These are phyloP conservation scores for Riparia riparia DNA, from an alignment of 2,113 vertebrate genomes.

Conservation along the genomic window DNA sequence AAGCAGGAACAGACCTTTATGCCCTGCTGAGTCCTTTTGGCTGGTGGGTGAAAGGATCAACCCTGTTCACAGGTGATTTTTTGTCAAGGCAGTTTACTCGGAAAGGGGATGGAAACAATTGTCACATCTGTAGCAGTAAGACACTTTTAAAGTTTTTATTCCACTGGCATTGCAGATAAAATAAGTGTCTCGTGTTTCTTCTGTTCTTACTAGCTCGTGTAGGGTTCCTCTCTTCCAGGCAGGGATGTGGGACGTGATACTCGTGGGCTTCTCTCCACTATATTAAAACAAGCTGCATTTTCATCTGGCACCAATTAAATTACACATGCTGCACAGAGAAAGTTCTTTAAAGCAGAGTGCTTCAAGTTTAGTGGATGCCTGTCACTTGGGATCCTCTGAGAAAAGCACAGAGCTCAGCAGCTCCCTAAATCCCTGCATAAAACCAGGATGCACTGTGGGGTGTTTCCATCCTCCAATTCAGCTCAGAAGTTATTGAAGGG, in stretches of 20 bases:
- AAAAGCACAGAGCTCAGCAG: neutral
- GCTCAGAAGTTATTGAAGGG: neutral
- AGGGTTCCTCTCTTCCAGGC: neutral
- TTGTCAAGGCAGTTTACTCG: neutral
- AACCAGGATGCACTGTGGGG: neutral
- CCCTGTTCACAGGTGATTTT: neutral
- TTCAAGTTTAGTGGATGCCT: neutral
- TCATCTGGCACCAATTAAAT: neutral
- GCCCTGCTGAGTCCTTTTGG: neutral
- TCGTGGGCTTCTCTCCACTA: neutral
- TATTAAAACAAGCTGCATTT: neutral
- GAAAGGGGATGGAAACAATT: neutral
- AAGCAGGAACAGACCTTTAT: neutral
- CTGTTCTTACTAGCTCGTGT: neutral
- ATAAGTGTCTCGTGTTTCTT: neutral
- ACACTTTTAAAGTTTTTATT: neutral
- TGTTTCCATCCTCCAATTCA: neutral
- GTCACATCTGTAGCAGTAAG: neutral
- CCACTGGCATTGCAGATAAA: neutral
- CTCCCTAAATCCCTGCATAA: neutral
- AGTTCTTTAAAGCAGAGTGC: neutral
- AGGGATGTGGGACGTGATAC: accelerated
- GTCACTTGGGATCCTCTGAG: neutral
- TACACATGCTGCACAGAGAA: neutral
- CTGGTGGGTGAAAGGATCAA: neutral